phyloP scores from a whole-genome alignment of 2,113 vertebrate genomes.

The Vombatus ursinus region DNA sequence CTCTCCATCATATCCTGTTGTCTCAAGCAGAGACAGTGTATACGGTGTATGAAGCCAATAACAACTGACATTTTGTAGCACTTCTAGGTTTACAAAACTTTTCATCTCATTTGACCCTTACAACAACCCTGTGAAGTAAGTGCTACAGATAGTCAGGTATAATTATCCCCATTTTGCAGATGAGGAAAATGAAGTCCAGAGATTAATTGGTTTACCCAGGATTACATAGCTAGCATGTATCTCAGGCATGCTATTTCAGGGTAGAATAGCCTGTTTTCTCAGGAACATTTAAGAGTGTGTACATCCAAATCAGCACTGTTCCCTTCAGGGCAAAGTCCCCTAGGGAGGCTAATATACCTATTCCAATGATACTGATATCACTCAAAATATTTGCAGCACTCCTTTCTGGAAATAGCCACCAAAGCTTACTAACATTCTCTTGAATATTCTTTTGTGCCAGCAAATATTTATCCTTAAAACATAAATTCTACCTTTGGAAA shows the following conservation, averaged over 20 bases:
- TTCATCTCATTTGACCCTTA: neutral
- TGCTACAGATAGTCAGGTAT: neutral
- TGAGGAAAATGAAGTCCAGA: neutral
- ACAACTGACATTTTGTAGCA: neutral
- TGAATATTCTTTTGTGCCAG: constrained; percentile 3
- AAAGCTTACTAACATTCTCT: neutral
- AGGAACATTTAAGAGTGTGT: neutral
- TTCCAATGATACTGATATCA: neutral
- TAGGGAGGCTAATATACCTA: neutral
- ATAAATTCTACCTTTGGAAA: constrained; percentile 9
- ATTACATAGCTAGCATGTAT: neutral
- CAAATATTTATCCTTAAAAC: constrained; percentile 2
- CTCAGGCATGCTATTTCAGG: neutral
- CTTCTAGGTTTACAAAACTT: neutral
- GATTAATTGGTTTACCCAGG: neutral
- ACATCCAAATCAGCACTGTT: neutral
- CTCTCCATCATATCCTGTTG: neutral
- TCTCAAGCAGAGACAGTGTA: neutral
- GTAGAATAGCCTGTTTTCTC: neutral
- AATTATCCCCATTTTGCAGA: neutral
- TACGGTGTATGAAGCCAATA: neutral
- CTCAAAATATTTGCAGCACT: neutral
- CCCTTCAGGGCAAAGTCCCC: neutral
- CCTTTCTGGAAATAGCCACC: neutral
- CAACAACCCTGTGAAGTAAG: neutral